A percentile compares a stretch with the other conserved stretches of the same genome.
These are phyloP conservation scores for Allobates femoralis DNA, from an alignment of 2,797 vertebrate species.

Conservation along the genomic window DNA sequence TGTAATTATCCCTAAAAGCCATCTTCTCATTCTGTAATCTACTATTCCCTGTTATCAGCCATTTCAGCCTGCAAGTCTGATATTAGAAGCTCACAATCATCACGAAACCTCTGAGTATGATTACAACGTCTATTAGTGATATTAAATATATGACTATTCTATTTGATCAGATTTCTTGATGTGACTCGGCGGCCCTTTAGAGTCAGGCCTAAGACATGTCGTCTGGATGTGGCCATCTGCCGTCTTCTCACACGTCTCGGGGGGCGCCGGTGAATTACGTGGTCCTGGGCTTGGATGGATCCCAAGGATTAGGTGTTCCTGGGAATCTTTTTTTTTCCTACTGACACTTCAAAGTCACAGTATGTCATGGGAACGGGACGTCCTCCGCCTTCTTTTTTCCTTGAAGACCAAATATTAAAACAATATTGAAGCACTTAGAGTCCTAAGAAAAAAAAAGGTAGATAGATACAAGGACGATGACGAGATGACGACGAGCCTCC, in stretches of 20 bases:
- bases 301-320: conserved; percentile 95
- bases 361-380: conserved; percentile 82
- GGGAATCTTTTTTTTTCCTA: conserved; percentile 71
- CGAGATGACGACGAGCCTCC: conserved; percentile 74
- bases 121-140: not conserved
- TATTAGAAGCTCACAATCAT: no score
- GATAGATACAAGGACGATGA: conserved; percentile 83
- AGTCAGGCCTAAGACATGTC: not conserved
- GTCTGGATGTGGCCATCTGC: conserved; percentile 89
- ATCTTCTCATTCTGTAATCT: no score
- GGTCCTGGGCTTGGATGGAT: conserved; percentile 83
- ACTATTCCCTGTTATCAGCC: no score
- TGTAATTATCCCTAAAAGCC: no score
- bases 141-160: not conserved
- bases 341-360: conserved; percentile 78
- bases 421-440: conserved; percentile 79
- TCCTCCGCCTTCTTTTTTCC: conserved; percentile 70
- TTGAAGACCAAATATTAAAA: conserved; percentile 79
- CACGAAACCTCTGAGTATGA: not conserved
- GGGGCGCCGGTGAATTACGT: conserved; percentile 83
- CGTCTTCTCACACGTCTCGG: conserved; percentile 86
- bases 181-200: no score
- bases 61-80: no score
- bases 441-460: conserved; percentile 78
- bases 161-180: not conserved